Evolutionary conservation across 2,797 vertebrate species (phyloP).

Genomic region (Apogon hyalosoma): DNA sequence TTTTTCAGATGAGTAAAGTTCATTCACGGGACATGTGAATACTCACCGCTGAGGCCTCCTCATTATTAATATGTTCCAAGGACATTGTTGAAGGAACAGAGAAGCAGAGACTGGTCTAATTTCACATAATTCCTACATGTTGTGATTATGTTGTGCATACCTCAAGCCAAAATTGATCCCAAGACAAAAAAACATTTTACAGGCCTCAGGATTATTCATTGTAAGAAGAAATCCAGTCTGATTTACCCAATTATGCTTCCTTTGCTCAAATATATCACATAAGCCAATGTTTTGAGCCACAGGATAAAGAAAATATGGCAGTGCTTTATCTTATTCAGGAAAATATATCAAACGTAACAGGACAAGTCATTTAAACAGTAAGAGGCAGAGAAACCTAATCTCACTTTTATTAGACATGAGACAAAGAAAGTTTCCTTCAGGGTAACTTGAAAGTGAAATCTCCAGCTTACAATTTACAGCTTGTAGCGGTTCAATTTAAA

Average conservation of each 20-base stretch:
- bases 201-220: slow-evolving; percentile 40
- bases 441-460: slow-evolving; percentile 28
- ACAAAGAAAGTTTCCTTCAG: slow-evolving; percentile 50
- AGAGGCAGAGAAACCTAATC: slow-evolving; percentile 58
- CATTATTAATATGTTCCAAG: slow-evolving; percentile 1
- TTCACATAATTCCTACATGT: slow-evolving; percentile 35
- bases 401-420: slow-evolving; percentile 57
- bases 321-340: neutral
- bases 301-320: slow-evolving; percentile 2
- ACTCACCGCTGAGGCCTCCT: slow-evolving; percentile 8
- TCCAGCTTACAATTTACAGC: slow-evolving; percentile 50
- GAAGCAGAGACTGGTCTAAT: slow-evolving; percentile 31
- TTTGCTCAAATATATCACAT: slow-evolving; percentile 34
- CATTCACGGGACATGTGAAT: slow-evolving; percentile 25
- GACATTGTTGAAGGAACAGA: slow-evolving; percentile 32
- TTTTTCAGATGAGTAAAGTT: slow-evolving; percentile 28
- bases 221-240: slow-evolving; percentile 13
- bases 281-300: slow-evolving; percentile 5
- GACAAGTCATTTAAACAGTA: neutral
- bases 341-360: slow-evolving; percentile 1
- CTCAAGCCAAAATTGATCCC: slow-evolving; percentile 30
- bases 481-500: slow-evolving; percentile 38
- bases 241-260: slow-evolving; percentile 53
- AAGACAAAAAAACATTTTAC: slow-evolving; percentile 21
- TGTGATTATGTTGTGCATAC: slow-evolving; percentile 20